phyloP scores from a whole-genome alignment of 2,113 vertebrate genomes.

The Lichenostomus cassidix region DNA sequence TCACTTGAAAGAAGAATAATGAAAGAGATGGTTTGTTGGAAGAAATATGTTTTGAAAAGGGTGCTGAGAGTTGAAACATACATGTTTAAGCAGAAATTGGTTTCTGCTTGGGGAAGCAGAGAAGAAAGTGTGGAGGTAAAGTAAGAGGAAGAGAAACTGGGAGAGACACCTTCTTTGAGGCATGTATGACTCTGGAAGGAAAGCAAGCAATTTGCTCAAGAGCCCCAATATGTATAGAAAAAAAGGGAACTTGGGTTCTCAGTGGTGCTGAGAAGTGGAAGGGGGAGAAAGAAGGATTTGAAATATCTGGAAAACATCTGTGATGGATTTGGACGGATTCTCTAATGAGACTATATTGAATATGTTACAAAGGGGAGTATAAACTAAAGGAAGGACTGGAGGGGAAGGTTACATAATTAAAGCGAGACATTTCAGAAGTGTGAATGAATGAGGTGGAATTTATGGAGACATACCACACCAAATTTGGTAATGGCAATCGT shows the following conservation, averaged over 20 bases:
- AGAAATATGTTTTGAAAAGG: not conserved
- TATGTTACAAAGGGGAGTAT: not conserved
- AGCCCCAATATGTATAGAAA: not conserved
- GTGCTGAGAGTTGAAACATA: not conserved
- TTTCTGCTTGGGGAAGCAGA: not conserved
- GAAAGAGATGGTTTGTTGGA: not conserved
- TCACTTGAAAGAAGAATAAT: not conserved
- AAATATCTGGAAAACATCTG: not conserved
- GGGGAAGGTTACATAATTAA: not conserved
- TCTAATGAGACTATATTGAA: not conserved
- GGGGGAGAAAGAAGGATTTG: not conserved
- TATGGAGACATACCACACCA: not conserved
- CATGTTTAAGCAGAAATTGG: not conserved
- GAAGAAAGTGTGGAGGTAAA: not conserved
- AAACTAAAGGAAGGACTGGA: not conserved
- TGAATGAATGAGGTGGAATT: not conserved
- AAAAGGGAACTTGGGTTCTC: not conserved
- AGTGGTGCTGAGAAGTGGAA: not conserved
- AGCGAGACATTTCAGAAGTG: not conserved
- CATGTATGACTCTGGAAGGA: not conserved
- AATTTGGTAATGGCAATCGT: not conserved
- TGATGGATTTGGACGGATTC: not conserved
- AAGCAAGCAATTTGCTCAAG: not conserved
- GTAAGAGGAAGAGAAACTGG: not conserved
- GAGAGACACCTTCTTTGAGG: not conserved